phyloP scores from a whole-genome alignment of 2,113 vertebrate genomes.

The Paracanthobrama guichenoti region DNA sequence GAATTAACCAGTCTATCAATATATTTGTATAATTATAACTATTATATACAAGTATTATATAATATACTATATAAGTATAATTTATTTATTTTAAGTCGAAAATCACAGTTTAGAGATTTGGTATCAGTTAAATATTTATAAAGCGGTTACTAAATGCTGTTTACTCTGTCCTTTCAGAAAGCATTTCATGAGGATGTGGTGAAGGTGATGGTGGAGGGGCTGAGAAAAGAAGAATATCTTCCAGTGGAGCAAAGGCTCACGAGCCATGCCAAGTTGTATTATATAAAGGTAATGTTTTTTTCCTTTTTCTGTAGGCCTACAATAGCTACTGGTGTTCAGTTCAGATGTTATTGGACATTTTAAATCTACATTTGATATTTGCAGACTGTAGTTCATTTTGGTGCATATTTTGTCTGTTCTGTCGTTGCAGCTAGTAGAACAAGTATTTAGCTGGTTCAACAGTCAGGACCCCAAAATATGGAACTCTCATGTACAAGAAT shows the following conservation, averaged over 20 bases:
- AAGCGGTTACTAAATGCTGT: neutral
- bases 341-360: neutral
- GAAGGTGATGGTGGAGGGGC: constrained; percentile 65
- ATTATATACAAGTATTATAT: too few relatives aligned
- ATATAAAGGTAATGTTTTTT: constrained; percentile 66
- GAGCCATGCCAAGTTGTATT: constrained; percentile 64
- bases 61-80: too few relatives aligned
- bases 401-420: neutral
- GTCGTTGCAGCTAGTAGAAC: constrained; percentile 78
- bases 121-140: neutral
- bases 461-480: constrained; percentile 78
- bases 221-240: constrained; percentile 67
- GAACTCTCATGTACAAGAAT: constrained; percentile 71
- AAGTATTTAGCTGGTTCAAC: constrained; percentile 84
- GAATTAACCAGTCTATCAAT: neutral
- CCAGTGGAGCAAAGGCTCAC: constrained; percentile 62
- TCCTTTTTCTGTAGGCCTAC: neutral
- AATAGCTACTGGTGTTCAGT: neutral
- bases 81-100: too few relatives aligned
- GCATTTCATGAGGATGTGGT: constrained; percentile 71
- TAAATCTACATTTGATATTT: neutral
- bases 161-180: constrained; percentile 64
- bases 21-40: neutral
- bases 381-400: neutral
- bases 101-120: neutral